Evolutionary conservation across 1,140 invertebrate genomes (phyloP).

Genomic region (Drosophila burlai): DNA sequence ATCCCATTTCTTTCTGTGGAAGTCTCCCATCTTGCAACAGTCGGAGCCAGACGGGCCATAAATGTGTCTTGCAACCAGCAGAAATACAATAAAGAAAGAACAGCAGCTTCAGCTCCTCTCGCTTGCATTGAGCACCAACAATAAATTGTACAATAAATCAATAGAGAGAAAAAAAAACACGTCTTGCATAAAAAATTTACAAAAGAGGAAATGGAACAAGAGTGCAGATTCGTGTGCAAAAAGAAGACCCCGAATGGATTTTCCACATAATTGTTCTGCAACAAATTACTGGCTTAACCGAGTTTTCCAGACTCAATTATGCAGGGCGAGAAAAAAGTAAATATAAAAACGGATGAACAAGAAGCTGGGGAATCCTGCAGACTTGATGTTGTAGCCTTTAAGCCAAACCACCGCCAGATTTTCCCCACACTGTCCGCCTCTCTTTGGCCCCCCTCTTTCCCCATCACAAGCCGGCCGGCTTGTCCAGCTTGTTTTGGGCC

Average conservation of each 20-base stretch:
- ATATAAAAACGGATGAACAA: slow-evolving; percentile 10
- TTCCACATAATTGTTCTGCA: slow-evolving; percentile 47
- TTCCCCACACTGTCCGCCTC: slow-evolving; percentile 31
- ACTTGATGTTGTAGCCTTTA: slow-evolving; percentile 42
- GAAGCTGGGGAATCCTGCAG: slow-evolving; percentile 15
- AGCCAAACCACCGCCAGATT: slow-evolving; percentile 54
- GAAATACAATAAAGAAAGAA: slow-evolving; percentile 43
- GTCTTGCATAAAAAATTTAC: slow-evolving; percentile 34
- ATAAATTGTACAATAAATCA: slow-evolving; percentile 74
- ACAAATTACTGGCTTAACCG: slow-evolving; percentile 39
- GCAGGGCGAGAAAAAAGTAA: slow-evolving; percentile 2
- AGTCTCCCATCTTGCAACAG: slow-evolving; percentile 62
- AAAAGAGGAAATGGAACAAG: slow-evolving; percentile 9
- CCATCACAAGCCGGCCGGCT: slow-evolving; percentile 36
- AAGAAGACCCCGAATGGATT: slow-evolving; percentile 28
- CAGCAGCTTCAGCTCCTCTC: slow-evolving; percentile 41
- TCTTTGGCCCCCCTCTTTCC: background rate
- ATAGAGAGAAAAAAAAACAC: slow-evolving; percentile 33
- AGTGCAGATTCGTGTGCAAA: slow-evolving; percentile 8
- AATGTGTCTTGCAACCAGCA: slow-evolving; percentile 55
- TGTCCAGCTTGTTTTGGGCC: slow-evolving; percentile 48
- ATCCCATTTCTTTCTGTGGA: slow-evolving; percentile 25
- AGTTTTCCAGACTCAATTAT: slow-evolving; percentile 43
- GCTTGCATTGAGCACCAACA: slow-evolving; percentile 47
- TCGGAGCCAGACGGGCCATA: slow-evolving; percentile 63